Evolutionary conservation across 2,797 vertebrate genomes (phyloP).

Genomic region (Mus caroli): DNA sequence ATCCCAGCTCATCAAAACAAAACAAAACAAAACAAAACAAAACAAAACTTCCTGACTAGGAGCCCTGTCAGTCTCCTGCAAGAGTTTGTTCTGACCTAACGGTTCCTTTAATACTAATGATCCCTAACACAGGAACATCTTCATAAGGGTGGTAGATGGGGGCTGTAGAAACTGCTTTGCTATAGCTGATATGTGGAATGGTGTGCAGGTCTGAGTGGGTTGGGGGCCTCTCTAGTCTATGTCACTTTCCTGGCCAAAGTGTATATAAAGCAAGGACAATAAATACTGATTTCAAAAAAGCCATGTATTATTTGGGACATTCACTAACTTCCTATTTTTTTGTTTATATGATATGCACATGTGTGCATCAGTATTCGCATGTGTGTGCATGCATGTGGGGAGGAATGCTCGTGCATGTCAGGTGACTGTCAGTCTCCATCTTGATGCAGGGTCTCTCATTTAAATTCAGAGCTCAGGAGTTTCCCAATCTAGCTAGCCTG

Average conservation of each 20-base stretch:
- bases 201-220: background rate
- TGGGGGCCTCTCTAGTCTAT: background rate
- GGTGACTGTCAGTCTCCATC: background rate
- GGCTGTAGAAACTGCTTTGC: background rate
- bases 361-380: background rate
- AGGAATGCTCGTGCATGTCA: no score
- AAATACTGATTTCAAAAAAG: background rate
- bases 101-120: background rate
- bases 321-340: background rate
- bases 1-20: background rate
- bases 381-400: background rate
- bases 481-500: background rate
- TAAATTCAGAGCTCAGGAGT: background rate
- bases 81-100: background rate
- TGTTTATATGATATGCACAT: background rate
- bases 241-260: background rate
- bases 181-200: background rate
- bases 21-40: background rate
- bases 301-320: background rate
- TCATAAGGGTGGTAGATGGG: no score
- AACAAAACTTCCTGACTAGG: no score
- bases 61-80: background rate
- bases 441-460: background rate
- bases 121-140: background rate
- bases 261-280: background rate